A percentile compares a stretch with the other conserved stretches of the same genome.
Evolutionary conservation across 2,888 invertebrate genomes (phyloP).

Genomic region (Pyralis farinalis): DNA sequence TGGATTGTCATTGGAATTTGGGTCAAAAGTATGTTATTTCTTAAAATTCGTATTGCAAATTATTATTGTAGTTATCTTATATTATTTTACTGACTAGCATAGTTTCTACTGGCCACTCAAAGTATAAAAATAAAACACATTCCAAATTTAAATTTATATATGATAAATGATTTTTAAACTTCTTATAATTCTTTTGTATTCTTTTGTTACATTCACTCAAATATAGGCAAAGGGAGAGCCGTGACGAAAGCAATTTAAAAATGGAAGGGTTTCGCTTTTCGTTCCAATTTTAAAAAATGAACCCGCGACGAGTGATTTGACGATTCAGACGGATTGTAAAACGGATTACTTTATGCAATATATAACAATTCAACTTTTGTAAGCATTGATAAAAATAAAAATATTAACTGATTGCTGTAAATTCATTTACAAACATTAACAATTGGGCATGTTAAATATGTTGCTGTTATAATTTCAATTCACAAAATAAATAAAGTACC

Average conservation of each 20-base stretch:
- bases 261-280: slow-evolving; percentile 75
- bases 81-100: too few relatives aligned
- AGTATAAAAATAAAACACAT: slow-evolving; percentile 34
- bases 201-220: slow-evolving; percentile 43
- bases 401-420: too few relatives aligned
- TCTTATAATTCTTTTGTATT: slow-evolving; percentile 38
- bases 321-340: slow-evolving; percentile 69
- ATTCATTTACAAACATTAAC: too few relatives aligned
- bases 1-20: too few relatives aligned
- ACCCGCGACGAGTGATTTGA: slow-evolving; percentile 72
- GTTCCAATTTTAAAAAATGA: slow-evolving; percentile 75
- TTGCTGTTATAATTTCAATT: too few relatives aligned
- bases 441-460: too few relatives aligned
- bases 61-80: too few relatives aligned
- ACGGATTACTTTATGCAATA: slow-evolving; percentile 55
- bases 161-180: slow-evolving; percentile 33
- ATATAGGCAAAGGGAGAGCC: slow-evolving; percentile 67
- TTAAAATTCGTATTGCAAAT: too few relatives aligned
- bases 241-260: slow-evolving; percentile 78
- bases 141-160: slow-evolving; percentile 20
- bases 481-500: too few relatives aligned
- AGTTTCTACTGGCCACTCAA: slow-evolving; percentile 1
- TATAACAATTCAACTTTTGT: slow-evolving; percentile 16
- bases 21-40: too few relatives aligned
- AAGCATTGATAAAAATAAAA: too few relatives aligned